Conservation (phyloP, 2,797 vertebrate species). For the Cheirogaleus major region DNA sequence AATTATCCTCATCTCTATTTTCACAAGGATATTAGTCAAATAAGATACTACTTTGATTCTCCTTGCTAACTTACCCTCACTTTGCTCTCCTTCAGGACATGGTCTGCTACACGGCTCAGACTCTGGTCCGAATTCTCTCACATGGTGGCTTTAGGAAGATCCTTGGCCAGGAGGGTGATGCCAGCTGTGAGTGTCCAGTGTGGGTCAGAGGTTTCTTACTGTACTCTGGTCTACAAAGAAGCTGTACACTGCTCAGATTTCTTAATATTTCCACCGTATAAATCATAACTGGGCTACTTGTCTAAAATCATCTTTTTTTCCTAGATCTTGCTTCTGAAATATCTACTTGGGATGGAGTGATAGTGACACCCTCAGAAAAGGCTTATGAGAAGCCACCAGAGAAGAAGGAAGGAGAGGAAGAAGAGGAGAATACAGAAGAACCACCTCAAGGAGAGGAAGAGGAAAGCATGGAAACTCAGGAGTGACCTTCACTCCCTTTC, state of each 20-base stretch:
- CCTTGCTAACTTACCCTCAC: background rate
- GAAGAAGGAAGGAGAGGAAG: conserved; percentile 97
- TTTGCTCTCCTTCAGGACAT: conserved; percentile 89
- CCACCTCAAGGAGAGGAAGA: conserved; percentile 93
- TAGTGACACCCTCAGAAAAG: conserved; percentile 97
- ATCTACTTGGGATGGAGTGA: conserved; percentile 98
- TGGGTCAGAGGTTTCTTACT: background rate
- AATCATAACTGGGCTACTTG: background rate
- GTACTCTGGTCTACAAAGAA: background rate
- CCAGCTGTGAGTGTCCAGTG: conserved; percentile 91
- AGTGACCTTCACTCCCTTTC: conserved; percentile 84
- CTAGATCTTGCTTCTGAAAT: conserved; percentile 95
- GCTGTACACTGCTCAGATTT: background rate
- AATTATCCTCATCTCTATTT: background rate
- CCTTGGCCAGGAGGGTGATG: conserved; percentile 96
- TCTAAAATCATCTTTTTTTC: background rate
- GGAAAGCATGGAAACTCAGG: conserved; percentile 98
- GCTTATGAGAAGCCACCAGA: conserved; percentile 97
- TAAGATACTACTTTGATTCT: background rate
- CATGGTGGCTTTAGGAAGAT: conserved; percentile 98
- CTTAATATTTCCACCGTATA: background rate
- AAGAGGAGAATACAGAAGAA: conserved; percentile 95
- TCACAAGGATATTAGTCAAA: background rate
- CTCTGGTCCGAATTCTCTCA: conserved; percentile 95
- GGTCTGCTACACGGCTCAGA: conserved; percentile 98